Evolutionary conservation across 2,888 invertebrate species (phyloP), one percentile per base, ranked within the genome.

Genomic region (Tanypteryx hageni): DNA sequence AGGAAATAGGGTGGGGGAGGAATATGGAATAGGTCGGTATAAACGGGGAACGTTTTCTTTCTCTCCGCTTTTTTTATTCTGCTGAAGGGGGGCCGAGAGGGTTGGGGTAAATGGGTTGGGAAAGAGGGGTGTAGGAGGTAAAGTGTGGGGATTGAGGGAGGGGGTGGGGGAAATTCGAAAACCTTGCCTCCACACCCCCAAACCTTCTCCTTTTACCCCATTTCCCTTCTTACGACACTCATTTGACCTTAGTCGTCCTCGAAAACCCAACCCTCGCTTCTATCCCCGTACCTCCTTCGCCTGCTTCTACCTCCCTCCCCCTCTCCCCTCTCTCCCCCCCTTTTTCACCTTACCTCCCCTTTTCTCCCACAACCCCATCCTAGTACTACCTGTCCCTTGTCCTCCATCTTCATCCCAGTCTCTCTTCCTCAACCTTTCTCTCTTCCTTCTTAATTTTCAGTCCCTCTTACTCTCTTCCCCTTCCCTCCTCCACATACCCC

Each of bases 171-270:
- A 86, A 86, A 61, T 76, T 76, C 22, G 76, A 76, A 58, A 59
- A 61, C 27, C 82, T 44, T 27, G 0, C 13, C 13, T 16, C 86
- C 61, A 18, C 10, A 14, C 22, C 57, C 85, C 22, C 13, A 56
- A 8, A 57, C 57, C 9, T 11, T 13, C 61, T 61, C 86, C 86
- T 61, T 61, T 61, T 61, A 61, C 27, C 31, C 61, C 57, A 31
- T 86, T 86, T 61, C 61, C 61, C 61, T 27, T 61, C 61, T 86
- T 86, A 61, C 61, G 86, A 61, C 86, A 31, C 86, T 86, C 61
- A 31, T 86, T 86, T 86, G 61, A 61, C 86, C 86, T 86, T 86
- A 86, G 86, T 11, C 61, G 59, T 59, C 86, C 61, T 86, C 31
- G 13, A 10, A 13, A 86, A 86, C 58, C 22, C n/a, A 27, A 82